A percentile compares a stretch with the other conserved stretches of the same genome.
Evolutionary conservation across 1,140 invertebrate species (phyloP).

Genomic region (Diuraphis noxia): DNA sequence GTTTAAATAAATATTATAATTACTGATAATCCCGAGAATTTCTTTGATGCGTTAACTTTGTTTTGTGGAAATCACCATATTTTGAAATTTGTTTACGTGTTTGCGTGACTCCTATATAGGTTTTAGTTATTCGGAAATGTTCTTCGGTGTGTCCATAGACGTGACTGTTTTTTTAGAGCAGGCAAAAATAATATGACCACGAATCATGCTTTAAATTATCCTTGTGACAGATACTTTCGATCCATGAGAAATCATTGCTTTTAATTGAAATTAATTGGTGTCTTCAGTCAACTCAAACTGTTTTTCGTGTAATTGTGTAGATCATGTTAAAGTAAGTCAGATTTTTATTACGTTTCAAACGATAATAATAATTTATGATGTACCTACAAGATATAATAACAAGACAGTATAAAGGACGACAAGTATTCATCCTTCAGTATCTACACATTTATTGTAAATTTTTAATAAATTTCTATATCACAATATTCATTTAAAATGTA

Average conservation of each 20-base stretch:
- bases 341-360: not conserved
- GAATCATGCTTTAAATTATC: not conserved
- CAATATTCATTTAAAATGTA: not conserved
- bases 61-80: not conserved
- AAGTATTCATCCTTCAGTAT: not conserved
- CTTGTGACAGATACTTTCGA: not conserved
- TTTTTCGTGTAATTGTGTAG: not conserved
- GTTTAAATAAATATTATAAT: not conserved
- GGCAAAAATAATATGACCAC: not conserved
- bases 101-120: not conserved
- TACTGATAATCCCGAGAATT: not conserved
- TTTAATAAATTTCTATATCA: not conserved
- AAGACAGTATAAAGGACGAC: not conserved
- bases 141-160: not conserved
- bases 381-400: not conserved
- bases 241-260: not conserved
- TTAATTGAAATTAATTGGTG: not conserved
- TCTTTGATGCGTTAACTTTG: not conserved
- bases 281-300: not conserved
- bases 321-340: not conserved
- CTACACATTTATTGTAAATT: too few relatives aligned
- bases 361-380: not conserved
- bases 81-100: not conserved
- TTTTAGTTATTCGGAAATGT: not conserved
- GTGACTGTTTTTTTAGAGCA: conserved; percentile 4